Conservation (phyloP, 2,797 vertebrate species). For the Oophaga sylvatica region DNA sequence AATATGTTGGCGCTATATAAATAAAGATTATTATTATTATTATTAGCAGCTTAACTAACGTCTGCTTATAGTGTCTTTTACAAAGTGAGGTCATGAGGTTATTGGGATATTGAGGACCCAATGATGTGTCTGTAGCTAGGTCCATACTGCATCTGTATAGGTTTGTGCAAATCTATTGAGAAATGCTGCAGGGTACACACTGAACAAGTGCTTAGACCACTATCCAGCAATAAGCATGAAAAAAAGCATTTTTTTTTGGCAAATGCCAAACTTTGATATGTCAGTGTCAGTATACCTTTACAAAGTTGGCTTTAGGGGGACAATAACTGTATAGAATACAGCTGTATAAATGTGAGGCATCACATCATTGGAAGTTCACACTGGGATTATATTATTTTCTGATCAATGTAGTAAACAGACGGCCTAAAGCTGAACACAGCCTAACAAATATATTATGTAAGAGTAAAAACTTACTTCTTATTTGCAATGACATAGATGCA, state of each 20-base stretch:
- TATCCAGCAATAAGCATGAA: not conserved
- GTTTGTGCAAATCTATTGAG: too few species aligned
- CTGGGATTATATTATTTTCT: too few species aligned
- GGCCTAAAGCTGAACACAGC: not conserved
- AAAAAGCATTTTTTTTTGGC: too few species aligned
- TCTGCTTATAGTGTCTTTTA: not conserved
- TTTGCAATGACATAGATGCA: constrained; percentile 96
- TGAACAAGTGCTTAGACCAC: not conserved
- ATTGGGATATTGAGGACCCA: not conserved
- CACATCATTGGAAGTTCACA: too few species aligned
- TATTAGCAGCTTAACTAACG: not conserved
- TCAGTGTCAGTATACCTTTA: too few species aligned
- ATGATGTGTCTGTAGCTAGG: not conserved
- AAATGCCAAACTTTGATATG: too few species aligned
- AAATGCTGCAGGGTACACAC: not conserved
- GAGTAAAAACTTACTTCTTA: constrained; percentile 84
- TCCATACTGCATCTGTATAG: not conserved
- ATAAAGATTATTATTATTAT: too few species aligned
- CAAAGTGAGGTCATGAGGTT: not conserved
- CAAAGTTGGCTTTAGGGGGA: not conserved
- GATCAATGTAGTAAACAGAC: not conserved
- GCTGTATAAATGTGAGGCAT: too few species aligned
- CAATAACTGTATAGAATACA: not conserved
- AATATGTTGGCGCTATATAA: too few species aligned
- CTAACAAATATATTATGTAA: too few species aligned